Percentiles rank a stretch among this genome's conserved stretches.
phyloP scores from a whole-genome alignment of 2,888 invertebrate genomes.

The Theodoxus fluviatilis region DNA sequence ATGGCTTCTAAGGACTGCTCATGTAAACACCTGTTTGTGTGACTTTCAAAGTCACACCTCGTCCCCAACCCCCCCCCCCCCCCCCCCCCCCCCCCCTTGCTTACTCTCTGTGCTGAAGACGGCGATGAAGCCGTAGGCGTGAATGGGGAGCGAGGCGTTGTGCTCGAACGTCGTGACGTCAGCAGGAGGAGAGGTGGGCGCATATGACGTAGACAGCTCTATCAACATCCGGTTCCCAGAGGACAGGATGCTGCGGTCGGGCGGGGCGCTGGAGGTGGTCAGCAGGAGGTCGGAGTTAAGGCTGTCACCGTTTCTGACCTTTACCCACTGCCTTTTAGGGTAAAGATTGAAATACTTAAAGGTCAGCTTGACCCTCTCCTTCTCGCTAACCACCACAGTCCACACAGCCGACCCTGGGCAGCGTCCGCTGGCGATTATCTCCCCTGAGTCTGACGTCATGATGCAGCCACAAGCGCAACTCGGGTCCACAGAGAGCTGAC shows the following conservation, averaged over 20 bases:
- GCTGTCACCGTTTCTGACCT: conserved; percentile 52
- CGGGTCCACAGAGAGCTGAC: conserved; percentile 34
- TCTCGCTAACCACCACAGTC: conserved; percentile 42
- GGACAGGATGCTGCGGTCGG: conserved; percentile 42
- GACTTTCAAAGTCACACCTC: too few relatives aligned
- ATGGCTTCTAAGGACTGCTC: too few relatives aligned
- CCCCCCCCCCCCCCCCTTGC: too few relatives aligned
- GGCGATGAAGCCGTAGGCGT: conserved; percentile 55
- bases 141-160: conserved; percentile 37
- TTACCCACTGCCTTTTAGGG: conserved; percentile 52
- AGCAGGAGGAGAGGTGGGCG: conserved; percentile 23
- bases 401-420: conserved; percentile 49
- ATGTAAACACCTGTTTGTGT: too few relatives aligned
- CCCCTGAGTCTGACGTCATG: conserved; percentile 36
- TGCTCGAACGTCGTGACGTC: conserved; percentile 22
- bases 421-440: conserved; percentile 53
- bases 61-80: too few relatives aligned
- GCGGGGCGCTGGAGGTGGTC: conserved; percentile 41
- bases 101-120: conserved; percentile 40
- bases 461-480: conserved; percentile 50
- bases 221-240: conserved; percentile 50
- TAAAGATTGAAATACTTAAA: conserved; percentile 53
- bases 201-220: conserved; percentile 49
- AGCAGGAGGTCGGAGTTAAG: conserved; percentile 46
- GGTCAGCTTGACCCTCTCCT: conserved; percentile 43